Base-by-base conservation (phyloP, 2,888 invertebrate genomes). In the Icerya purchasi region DNA sequence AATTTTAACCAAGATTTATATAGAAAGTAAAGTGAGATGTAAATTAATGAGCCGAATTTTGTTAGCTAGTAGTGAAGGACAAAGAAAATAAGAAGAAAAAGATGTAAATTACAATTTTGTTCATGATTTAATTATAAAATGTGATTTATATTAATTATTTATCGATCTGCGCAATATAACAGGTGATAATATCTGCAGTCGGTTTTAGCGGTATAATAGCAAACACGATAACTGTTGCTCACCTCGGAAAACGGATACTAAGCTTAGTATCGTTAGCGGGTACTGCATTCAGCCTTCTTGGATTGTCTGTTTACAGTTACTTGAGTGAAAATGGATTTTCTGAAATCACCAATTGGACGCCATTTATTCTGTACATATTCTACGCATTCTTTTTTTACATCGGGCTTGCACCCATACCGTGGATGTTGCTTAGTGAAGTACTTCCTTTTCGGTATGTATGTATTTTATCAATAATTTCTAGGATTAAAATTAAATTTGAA, bases 391-490 rank as follows among this genome's bases (percentile, higher is more conserved):
- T 73, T 62, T 72, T 71, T 58, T 74, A 72, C 53, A 62, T 68
- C 36, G 71, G 70, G 2, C 65, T 70, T 1, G 69, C 73, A 3
- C 73, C 73, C 14, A 70, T 77, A 14, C 76, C 77, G 1, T 78
- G 78, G 77, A 74, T 76, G 62, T 65, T 78, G 25, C 70, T 78
- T n/a, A 76, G 77, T 63, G 78, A 78, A 68, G 73, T 78, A 8
- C 78, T 78, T 64, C 77, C 77, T 0, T 76, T 76, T 65, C 75
- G 76, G 77, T 77, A 66, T 69, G 66, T 36, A 36, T n/a, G n/a
- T n/a, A n/a, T n/a, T n/a, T n/a, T n/a, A n/a, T n/a, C n/a, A n/a
- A n/a, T n/a, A n/a, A n/a, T n/a, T n/a, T n/a, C n/a, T n/a, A n/a
- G n/a, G n/a, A n/a, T n/a, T n/a, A n/a, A n/a, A n/a, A n/a, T n/a